Evolutionary conservation across 2,113 vertebrate species (phyloP), one percentile per base, ranked within the genome.

Genomic region (Oreotrochilus melanogaster): DNA sequence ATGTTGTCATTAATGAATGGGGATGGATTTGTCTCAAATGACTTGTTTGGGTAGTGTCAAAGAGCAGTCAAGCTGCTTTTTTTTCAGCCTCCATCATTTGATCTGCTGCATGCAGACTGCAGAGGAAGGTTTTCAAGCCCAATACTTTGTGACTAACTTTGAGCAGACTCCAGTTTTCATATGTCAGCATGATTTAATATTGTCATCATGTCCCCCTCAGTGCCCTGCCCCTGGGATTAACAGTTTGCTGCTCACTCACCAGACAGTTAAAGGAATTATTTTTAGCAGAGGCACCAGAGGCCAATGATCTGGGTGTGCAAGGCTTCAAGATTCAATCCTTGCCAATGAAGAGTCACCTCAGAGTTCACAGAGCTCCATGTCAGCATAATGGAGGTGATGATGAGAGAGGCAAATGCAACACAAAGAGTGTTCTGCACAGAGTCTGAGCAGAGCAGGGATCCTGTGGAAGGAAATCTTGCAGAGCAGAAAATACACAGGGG

Each of bases 191-290:
- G 19, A 66, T 23, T 82, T 28, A 78, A 89, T 56, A 33, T 30
- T 88, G 87, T 66, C 87, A 8, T 95, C 74, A 19, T 57, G 48
- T 69, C 89, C 91, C 92, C 70, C 85, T 78, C 39, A 70, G 86
- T 0, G 17, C 35, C 86, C 84, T 56, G 61, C 89, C 66, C 65
- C 11, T 3, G 80, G 94, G 91, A 87, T 64, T 91, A 91, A 56
- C 86, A 92, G 88, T 58, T 85, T 53, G 27, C 78, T 84, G 56
- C 61, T 92, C 28, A 33, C 89, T 87, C 84, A n/a, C 75, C 84
- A 91, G 57, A 7, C 78, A 53, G 22, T 18, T 45, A 39, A 27
- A 88, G 71, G 45, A 53, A 28, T 47, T 86, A 27, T 89, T 92
- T 86, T 70, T 62, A 78, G 74, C 54, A 43, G 71, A 62, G 73